Evolutionary conservation across 1,140 invertebrate genomes (phyloP).

Genomic region (Oreohelix idahoensis): DNA sequence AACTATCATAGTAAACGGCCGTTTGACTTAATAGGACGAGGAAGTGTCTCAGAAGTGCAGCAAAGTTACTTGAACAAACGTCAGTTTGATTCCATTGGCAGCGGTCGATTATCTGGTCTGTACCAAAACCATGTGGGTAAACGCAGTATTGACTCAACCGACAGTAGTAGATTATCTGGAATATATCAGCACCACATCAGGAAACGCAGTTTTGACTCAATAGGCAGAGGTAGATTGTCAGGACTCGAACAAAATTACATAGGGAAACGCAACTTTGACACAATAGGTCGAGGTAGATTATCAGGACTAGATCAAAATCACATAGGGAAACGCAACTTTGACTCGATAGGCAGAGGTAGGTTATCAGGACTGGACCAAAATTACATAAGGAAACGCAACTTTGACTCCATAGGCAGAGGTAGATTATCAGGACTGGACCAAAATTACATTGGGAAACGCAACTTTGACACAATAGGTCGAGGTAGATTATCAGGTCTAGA

Average conservation of each 20-base stretch:
- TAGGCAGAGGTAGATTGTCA: neutral
- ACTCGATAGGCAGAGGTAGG: conserved; percentile 4
- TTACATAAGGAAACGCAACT: neutral
- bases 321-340: neutral
- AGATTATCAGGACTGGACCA: neutral
- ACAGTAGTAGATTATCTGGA: neutral
- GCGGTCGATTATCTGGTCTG: neutral
- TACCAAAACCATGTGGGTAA: neutral
- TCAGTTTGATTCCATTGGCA: neutral
- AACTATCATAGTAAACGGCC: neutral
- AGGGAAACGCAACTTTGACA: neutral
- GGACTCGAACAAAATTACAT: neutral
- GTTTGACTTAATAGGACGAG: neutral
- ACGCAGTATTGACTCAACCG: conserved; percentile 4
- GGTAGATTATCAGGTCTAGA: neutral
- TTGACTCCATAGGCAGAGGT: conserved; percentile 15
- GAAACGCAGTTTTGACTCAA: conserved; percentile 6
- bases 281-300: neutral
- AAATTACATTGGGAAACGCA: neutral
- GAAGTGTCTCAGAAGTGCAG: neutral
- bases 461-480: neutral
- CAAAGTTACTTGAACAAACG: neutral
- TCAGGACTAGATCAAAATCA: conserved; percentile 2
- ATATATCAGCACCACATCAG: neutral
- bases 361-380: conserved; percentile 11